phyloP scores from a whole-genome alignment of 2,888 invertebrate genomes.

The Rhyacophila evoluta region DNA sequence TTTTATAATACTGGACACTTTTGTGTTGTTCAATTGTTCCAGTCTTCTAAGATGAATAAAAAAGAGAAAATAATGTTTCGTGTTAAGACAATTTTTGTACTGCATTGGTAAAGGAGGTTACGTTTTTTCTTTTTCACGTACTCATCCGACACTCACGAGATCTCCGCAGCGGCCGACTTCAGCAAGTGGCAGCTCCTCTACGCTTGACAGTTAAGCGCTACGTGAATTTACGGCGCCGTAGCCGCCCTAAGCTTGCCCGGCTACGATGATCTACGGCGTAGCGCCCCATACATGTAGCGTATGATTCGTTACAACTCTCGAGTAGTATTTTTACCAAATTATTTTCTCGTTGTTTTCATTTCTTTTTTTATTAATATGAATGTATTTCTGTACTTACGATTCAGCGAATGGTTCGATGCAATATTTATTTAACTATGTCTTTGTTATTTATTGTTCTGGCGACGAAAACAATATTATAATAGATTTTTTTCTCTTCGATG shows the following conservation, averaged over 20 bases:
- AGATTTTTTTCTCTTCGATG: no score
- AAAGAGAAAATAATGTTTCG: no score
- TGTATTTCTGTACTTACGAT: not conserved
- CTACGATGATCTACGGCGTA: slow-evolving; percentile 34
- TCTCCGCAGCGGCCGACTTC: slow-evolving; percentile 11
- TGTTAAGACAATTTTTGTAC: no score
- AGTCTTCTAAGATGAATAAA: no score
- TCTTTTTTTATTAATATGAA: not conserved
- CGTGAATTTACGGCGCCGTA: slow-evolving; percentile 40
- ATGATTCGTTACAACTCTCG: slow-evolving; percentile 3
- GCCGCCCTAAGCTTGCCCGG: not conserved
- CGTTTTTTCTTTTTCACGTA: slow-evolving; percentile 20
- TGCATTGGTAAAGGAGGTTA: not conserved
- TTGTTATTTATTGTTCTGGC: no score
- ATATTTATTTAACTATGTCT: not conserved
- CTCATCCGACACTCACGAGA: not conserved
- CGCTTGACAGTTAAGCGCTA: slow-evolving; percentile 35
- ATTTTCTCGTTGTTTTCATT: not conserved
- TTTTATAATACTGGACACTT: no score
- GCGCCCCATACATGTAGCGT: slow-evolving; percentile 25
- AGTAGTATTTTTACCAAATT: not conserved
- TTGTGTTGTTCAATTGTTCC: no score
- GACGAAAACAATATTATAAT: no score
- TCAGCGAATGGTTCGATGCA: not conserved
- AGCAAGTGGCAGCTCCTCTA: slow-evolving; percentile 36